Evolutionary conservation across 2,797 vertebrate species (phyloP), one percentile per base, ranked within the genome.

Genomic region (Psittacula echo): DNA sequence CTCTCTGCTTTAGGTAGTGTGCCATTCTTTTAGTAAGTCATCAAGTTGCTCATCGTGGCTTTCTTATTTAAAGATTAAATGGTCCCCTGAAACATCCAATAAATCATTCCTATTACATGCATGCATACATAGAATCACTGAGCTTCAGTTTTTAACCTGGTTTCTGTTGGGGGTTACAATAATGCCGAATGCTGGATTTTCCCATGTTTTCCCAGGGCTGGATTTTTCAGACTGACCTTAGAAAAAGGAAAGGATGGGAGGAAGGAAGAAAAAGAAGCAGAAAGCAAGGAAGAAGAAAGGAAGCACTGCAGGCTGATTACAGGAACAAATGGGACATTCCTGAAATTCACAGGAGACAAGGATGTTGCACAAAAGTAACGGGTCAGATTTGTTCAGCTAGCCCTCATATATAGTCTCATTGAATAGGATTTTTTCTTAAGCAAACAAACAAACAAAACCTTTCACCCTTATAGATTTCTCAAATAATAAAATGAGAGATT

Each of bases 31-130:
- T 91, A 91, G 77, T 66, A 91, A 93, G 70, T 73, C 82, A 70
- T 85, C 75, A 83, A 87, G 34, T 87, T 77, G 71, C 68, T 85
- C 41, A 65, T 85, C 61, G 13, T 47, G 42, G 78, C 41, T 94
- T 90, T 89, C 26, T 39, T 88, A 17, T 86, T 86, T 73, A 75
- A 84, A 86, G 77, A 83, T 75, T 58, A 89, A 97, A 56, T 45
- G 48, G 60, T 71, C 67, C 67, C 41, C 72, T 79, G 61, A 77
- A 84, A 79, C 9, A 2, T 85, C 62, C 64, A 89, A 66, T 90
- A 95, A 95, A 92, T 94, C 89, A 87, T n/a, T 60, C 15, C 39
- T 50, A 66, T 60, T 60, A 29, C 54, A 32, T 67, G 73, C 50
- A 42, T 44, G 21, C 42, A 51, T 41, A 41, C 79, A 68, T 0